Conservation (phyloP, 1,140 invertebrate species). For the Monomorium pharaonis region DNA sequence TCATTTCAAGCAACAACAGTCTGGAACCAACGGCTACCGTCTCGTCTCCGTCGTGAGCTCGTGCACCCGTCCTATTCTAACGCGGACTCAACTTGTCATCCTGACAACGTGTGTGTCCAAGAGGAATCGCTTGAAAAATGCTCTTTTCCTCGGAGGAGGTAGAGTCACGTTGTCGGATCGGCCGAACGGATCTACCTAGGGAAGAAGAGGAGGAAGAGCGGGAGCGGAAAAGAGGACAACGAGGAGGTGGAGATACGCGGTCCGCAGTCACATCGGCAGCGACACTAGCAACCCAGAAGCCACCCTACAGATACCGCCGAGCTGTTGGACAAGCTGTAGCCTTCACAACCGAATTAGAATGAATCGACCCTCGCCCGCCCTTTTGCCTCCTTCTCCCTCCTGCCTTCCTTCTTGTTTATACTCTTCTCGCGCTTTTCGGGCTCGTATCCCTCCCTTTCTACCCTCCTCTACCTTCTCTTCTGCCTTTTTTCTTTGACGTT, state of each 20-base stretch:
- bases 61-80: slow-evolving; percentile 15
- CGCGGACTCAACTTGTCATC: slow-evolving; percentile 40
- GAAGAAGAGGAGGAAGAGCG: not conserved
- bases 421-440: slow-evolving; percentile 45
- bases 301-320: slow-evolving; percentile 77
- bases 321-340: slow-evolving; percentile 85
- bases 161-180: slow-evolving; percentile 46
- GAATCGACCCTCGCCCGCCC: slow-evolving; percentile 81
- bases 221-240: slow-evolving; percentile 54
- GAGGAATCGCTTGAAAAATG: slow-evolving; percentile 70
- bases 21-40: not conserved
- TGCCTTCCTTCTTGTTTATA: slow-evolving; percentile 51
- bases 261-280: slow-evolving; percentile 71
- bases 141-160: slow-evolving; percentile 56
- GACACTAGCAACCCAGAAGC: slow-evolving; percentile 69
- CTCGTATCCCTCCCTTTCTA: not conserved
- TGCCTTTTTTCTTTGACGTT: not conserved
- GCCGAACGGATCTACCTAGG: slow-evolving; percentile 19
- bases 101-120: slow-evolving; percentile 47
- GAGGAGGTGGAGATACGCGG: slow-evolving; percentile 56
- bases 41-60: slow-evolving; percentile 20
- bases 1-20: slow-evolving; percentile 9
- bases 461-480: not conserved
- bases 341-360: slow-evolving; percentile 85
- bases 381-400: slow-evolving; percentile 19